Percentiles rank a stretch among this genome's conserved stretches.
Evolutionary conservation across 2,113 vertebrate genomes (phyloP).

Genomic region (Daboia siamensis): DNA sequence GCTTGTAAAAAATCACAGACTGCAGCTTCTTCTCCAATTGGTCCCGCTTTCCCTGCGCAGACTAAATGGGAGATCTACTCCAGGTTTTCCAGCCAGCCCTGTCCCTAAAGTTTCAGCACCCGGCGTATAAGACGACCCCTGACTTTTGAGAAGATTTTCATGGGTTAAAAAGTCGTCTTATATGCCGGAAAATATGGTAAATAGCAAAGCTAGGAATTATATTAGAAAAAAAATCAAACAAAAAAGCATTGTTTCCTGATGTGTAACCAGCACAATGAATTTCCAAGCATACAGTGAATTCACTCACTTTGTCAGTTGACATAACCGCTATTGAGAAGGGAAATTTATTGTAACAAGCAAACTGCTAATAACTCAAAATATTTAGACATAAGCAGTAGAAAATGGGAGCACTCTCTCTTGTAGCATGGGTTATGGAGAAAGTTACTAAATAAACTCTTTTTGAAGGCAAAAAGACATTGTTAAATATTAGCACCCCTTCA

Average conservation of each 20-base stretch:
- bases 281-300: not conserved
- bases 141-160: no score
- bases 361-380: not conserved
- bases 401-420: not conserved
- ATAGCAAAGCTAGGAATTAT: not conserved
- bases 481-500: no score
- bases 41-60: no score
- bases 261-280: not conserved
- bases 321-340: not conserved
- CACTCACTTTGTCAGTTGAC: not conserved
- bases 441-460: not conserved
- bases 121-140: no score
- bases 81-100: no score
- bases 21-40: no score
- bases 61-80: no score
- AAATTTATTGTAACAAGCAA: not conserved
- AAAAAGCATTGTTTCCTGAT: not conserved
- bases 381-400: not conserved
- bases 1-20: no score
- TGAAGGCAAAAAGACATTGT: not conserved
- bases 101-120: no score
- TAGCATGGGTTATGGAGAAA: not conserved
- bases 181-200: no score
- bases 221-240: not conserved
- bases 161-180: no score